These are phyloP conservation scores for Leucoptera coffeella DNA, from an alignment of 2,888 invertebrate genomes.

Conservation along the genomic window DNA sequence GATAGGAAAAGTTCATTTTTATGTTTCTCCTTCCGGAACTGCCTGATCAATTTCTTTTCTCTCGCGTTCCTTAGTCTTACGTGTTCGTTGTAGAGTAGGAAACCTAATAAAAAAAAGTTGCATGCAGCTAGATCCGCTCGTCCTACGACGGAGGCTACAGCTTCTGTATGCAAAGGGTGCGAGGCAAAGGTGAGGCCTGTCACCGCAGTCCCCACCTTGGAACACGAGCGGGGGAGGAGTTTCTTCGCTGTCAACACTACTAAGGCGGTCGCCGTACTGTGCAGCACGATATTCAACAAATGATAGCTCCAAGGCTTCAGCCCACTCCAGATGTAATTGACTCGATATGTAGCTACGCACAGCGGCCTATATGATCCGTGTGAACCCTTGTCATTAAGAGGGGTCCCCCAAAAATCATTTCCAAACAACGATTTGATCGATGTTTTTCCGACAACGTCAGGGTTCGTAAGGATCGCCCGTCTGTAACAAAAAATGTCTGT, in stretches of 20 bases:
- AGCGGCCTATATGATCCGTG: constrained; percentile 96
- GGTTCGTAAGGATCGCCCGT: constrained; percentile 91
- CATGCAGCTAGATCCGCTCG: constrained; percentile 91
- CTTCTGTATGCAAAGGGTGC: constrained; percentile 95
- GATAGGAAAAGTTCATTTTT: constrained; percentile 16
- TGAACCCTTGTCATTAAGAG: constrained; percentile 84
- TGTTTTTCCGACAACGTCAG: constrained; percentile 81
- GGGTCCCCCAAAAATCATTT: constrained; percentile 98
- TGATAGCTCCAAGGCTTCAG: constrained; percentile 81
- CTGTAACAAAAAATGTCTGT: constrained; percentile 71
- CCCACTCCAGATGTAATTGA: constrained; percentile 74
- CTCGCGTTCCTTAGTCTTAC: constrained; percentile 60
- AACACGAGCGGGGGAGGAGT: constrained; percentile 58
- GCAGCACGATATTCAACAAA: constrained; percentile 77
- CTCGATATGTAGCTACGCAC: constrained; percentile 80
- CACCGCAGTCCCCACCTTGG: constrained; percentile 62
- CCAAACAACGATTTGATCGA: constrained; percentile 76
- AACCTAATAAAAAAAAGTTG: constrained; percentile 82
- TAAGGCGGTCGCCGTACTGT: constrained; percentile 77
- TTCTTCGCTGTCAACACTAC: constrained; percentile 72
- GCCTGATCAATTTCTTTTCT: too few relatives aligned
- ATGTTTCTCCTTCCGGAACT: constrained; percentile 21
- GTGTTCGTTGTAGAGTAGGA: constrained; percentile 80
- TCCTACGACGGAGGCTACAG: constrained; percentile 93
- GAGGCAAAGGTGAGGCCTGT: constrained; percentile 86